phyloP scores from a whole-genome alignment of 2,797 vertebrate genomes.

The Cirrhinus molitorella region DNA sequence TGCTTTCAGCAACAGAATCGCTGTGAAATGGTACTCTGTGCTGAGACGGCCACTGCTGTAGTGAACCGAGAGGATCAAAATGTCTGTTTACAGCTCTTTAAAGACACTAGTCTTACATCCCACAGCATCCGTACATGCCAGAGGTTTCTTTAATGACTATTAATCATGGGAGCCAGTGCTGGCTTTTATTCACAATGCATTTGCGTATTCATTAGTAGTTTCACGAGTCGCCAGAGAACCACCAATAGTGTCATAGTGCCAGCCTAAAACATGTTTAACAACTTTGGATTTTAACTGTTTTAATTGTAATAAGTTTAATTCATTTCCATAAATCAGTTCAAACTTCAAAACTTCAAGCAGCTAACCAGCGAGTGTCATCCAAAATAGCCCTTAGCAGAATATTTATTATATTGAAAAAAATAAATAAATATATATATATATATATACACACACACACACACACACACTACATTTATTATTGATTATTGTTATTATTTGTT shows the following conservation, averaged over 20 bases:
- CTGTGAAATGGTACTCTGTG: slow-evolving; percentile 34
- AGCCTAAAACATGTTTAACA: not conserved
- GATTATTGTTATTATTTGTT: too few species aligned
- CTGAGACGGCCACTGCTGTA: not conserved
- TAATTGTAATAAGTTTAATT: not conserved
- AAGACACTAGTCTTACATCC: not conserved
- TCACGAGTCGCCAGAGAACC: not conserved
- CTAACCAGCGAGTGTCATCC: not conserved
- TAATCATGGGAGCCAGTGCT: not conserved
- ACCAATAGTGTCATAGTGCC: not conserved
- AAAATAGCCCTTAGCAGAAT: not conserved
- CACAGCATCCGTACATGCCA: slow-evolving; percentile 11
- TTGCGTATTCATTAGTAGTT: not conserved
- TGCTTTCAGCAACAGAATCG: slow-evolving; percentile 51
- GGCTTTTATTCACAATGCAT: not conserved
- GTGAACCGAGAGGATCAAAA: slow-evolving; percentile 38
- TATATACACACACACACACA: too few species aligned
- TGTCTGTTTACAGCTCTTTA: slow-evolving; percentile 25
- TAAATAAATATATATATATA: too few species aligned
- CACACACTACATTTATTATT: too few species aligned
- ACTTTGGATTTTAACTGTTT: not conserved
- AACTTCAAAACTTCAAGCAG: not conserved
- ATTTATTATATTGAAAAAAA: not conserved
- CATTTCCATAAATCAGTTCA: not conserved
- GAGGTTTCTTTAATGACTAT: slow-evolving; percentile 20